These are phyloP conservation scores for Pogonophryne albipinna DNA, from an alignment of 2,797 vertebrate genomes.

Conservation along the genomic window DNA sequence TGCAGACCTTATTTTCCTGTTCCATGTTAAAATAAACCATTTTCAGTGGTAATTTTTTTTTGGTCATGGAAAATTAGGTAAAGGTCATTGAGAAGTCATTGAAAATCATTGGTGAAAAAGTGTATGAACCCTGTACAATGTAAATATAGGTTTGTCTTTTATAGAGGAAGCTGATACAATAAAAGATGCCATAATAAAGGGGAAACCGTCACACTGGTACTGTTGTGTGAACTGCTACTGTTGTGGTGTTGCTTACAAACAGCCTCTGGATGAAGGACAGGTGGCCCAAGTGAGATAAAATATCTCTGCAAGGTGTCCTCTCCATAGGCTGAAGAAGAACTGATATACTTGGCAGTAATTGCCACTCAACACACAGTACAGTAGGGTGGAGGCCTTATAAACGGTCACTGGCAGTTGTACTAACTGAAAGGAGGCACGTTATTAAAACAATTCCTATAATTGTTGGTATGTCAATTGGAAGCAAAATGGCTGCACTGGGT, in stretches of 20 bases:
- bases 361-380: background rate
- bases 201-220: background rate
- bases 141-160: background rate
- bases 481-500: constrained; percentile 32
- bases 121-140: no score
- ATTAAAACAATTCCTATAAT: constrained; percentile 32
- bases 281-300: constrained; percentile 6
- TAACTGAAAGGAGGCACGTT: constrained; percentile 8
- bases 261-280: constrained; percentile 16
- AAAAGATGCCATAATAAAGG: background rate
- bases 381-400: constrained; percentile 11
- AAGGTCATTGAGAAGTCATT: no score
- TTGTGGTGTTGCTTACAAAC: constrained; percentile 18
- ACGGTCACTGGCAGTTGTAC: background rate
- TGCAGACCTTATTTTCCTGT: no score
- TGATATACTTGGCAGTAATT: background rate
- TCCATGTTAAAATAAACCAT: no score
- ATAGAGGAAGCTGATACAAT: background rate
- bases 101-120: no score
- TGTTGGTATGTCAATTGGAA: constrained; percentile 41
- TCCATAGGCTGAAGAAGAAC: constrained; percentile 15
- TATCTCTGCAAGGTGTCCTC: constrained; percentile 12
- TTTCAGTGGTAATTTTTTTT: no score
- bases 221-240: background rate
- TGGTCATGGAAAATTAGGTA: no score